Percentiles rank a stretch among this genome's conserved stretches.
Conservation (phyloP, 2,888 invertebrate species). For the Carpatolechia fugitivella region DNA sequence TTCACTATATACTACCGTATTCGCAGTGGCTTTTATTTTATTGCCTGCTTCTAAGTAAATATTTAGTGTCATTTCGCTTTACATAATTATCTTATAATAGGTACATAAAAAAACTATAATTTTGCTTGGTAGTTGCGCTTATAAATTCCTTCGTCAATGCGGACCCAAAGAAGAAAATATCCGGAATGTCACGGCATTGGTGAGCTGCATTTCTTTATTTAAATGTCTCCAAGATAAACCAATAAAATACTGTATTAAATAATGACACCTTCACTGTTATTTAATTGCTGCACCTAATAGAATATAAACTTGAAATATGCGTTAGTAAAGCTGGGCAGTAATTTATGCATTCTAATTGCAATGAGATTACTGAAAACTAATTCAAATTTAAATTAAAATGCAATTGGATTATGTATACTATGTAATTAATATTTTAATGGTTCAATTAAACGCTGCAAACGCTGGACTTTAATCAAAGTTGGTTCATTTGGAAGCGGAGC, state of each 20-base stretch:
- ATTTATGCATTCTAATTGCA: slow-evolving; percentile 1
- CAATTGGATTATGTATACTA: slow-evolving; percentile 14
- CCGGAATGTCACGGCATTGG: background rate
- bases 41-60: background rate
- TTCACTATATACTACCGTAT: slow-evolving; percentile 5
- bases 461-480: slow-evolving; percentile 72
- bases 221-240: background rate
- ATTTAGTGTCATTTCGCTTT: background rate
- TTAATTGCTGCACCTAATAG: background rate
- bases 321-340: background rate
- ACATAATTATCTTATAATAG: background rate
- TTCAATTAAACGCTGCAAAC: slow-evolving; percentile 38
- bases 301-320: background rate
- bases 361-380: slow-evolving; percentile 6
- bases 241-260: background rate
- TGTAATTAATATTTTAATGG: slow-evolving; percentile 22
- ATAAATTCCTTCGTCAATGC: background rate
- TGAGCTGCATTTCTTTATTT: background rate
- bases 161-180: background rate
- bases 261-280: slow-evolving; percentile 2
- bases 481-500: slow-evolving; percentile 66
- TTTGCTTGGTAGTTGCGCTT: too few species aligned
- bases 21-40: background rate
- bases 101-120: too few species aligned
- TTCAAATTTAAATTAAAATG: slow-evolving; percentile 9